Evolutionary conservation across 2,888 invertebrate species (phyloP).

Genomic region (Mechanitis mazaeus): DNA sequence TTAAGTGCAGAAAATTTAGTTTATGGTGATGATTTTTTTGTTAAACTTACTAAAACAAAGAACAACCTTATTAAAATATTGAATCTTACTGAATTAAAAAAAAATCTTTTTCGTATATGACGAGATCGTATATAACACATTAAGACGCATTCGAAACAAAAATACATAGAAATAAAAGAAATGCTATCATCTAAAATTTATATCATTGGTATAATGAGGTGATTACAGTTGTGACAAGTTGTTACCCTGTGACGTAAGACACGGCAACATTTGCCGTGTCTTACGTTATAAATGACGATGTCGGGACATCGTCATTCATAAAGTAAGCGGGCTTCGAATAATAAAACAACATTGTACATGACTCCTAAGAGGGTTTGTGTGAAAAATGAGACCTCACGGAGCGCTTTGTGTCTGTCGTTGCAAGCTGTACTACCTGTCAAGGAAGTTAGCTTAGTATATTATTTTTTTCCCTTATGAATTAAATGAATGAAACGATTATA

Average conservation of each 20-base stretch:
- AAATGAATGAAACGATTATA: too few species aligned
- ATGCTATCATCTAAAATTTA: slow-evolving; percentile 35
- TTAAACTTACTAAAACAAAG: too few species aligned
- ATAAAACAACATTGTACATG: slow-evolving; percentile 52
- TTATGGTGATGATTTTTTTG: too few species aligned
- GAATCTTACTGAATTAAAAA: too few species aligned
- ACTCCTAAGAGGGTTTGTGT: slow-evolving; percentile 40
- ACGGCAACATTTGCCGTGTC: slow-evolving; percentile 41
- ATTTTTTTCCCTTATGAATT: neutral
- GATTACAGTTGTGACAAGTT: slow-evolving; percentile 43
- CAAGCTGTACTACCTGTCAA: slow-evolving; percentile 22
- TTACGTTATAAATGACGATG: slow-evolving; percentile 50
- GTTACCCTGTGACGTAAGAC: slow-evolving; percentile 43
- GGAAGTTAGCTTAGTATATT: slow-evolving; percentile 8
- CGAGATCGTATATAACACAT: too few species aligned
- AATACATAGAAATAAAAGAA: neutral
- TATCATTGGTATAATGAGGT: slow-evolving; percentile 52
- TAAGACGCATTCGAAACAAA: too few species aligned
- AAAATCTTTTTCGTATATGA: too few species aligned
- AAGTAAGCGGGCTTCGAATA: slow-evolving; percentile 46
- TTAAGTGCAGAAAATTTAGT: too few species aligned
- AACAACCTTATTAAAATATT: too few species aligned
- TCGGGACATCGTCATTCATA: too few species aligned
- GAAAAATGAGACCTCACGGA: slow-evolving; percentile 34
- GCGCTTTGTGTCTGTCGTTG: slow-evolving; percentile 41